These are phyloP conservation scores for Aquatica leii DNA, from an alignment of 2,888 invertebrate species.

Conservation along the genomic window DNA sequence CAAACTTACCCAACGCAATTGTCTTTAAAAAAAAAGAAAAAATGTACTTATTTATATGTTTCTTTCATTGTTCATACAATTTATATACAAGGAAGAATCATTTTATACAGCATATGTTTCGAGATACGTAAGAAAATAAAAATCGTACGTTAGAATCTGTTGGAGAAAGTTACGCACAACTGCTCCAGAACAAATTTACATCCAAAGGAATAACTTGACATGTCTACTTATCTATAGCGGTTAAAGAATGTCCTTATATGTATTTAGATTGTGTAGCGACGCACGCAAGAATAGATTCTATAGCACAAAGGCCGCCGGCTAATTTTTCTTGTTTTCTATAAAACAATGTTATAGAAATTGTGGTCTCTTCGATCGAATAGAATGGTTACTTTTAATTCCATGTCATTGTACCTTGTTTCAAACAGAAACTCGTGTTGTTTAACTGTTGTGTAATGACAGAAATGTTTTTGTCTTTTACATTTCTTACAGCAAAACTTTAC, in stretches of 20 bases:
- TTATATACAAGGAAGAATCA: conserved; percentile 9
- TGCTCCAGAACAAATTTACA: conserved; percentile 60
- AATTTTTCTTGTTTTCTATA: conserved; percentile 58
- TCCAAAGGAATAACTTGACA: conserved; percentile 61
- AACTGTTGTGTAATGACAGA: conserved; percentile 25
- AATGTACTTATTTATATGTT: conserved; percentile 19
- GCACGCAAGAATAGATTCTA: conserved; percentile 59
- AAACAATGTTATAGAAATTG: conserved; percentile 60
- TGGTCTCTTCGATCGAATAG: conserved; percentile 51
- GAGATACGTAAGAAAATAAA: conserved; percentile 12
- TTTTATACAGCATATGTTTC: conserved; percentile 2
- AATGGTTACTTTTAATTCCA: conserved; percentile 49
- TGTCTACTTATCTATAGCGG: conserved; percentile 59
- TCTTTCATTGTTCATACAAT: conserved; percentile 17
- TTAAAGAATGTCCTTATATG: conserved; percentile 60
- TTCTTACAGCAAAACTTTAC: background rate
- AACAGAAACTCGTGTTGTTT: conserved; percentile 22
- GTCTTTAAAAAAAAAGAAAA: conserved; percentile 16
- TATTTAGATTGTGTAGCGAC: conserved; percentile 59
- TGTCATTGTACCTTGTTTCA: conserved; percentile 24
- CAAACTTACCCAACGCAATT: conserved; percentile 21
- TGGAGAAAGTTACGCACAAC: conserved; percentile 53
- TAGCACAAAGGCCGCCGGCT: conserved; percentile 57
- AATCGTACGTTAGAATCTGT: conserved; percentile 31
- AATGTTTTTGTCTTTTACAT: conserved; percentile 18